Evolutionary conservation across 2,113 vertebrate species (phyloP).

Genomic region (Mungos mungo): DNA sequence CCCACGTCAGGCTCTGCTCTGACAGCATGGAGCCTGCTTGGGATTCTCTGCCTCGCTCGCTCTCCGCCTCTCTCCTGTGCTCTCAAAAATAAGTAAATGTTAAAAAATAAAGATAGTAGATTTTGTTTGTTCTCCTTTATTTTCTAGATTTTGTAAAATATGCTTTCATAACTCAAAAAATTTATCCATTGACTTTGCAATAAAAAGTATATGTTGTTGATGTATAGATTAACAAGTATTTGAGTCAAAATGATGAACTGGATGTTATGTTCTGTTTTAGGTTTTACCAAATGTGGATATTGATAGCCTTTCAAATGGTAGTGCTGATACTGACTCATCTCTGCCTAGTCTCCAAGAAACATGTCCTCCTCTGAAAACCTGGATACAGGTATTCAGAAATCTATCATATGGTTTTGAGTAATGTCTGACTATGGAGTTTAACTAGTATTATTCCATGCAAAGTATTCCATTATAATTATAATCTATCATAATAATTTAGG

Average conservation of each 20-base stretch:
- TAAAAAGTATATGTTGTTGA: background rate
- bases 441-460: background rate
- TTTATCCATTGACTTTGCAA: background rate
- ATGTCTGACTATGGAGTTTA: background rate
- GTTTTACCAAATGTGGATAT: slow-evolving; percentile 90
- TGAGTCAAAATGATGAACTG: background rate
- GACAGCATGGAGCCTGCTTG: too few relatives aligned
- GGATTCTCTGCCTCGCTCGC: too few relatives aligned
- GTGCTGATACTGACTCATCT: background rate
- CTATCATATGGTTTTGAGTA: background rate
- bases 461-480: background rate
- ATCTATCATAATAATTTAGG: background rate
- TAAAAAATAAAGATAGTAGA: background rate
- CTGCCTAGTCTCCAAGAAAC: slow-evolving; percentile 39
- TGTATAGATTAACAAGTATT: background rate
- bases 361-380: slow-evolving; percentile 51
- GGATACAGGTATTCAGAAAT: slow-evolving; percentile 84
- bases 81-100: too few relatives aligned
- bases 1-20: too few relatives aligned
- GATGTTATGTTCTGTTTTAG: slow-evolving; percentile 76
- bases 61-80: too few relatives aligned
- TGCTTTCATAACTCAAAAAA: background rate
- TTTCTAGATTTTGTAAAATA: slow-evolving; percentile 14
- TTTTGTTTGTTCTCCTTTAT: slow-evolving; percentile 32
- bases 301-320: slow-evolving; percentile 83